Percentiles rank a stretch among this genome's conserved stretches.
Conservation (phyloP, 2,888 invertebrate genomes). For the Smittia sp. region DNA sequence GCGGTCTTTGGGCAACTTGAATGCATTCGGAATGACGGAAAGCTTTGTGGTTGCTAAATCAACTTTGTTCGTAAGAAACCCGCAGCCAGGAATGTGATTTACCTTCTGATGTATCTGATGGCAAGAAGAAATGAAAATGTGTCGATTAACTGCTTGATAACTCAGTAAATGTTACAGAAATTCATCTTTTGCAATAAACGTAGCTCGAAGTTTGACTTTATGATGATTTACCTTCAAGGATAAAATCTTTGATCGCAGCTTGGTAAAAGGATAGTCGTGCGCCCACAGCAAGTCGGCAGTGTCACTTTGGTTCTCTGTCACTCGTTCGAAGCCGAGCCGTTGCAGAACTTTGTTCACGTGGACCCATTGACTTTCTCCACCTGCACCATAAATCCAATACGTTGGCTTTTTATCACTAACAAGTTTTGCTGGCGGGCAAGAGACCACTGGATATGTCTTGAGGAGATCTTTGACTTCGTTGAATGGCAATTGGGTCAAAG, state of each 20-base stretch:
- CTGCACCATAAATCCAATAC: conserved; percentile 63
- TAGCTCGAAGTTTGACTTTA: too few relatives aligned
- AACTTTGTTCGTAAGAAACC: conserved; percentile 89
- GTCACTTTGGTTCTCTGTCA: conserved; percentile 54
- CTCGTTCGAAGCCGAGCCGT: conserved; percentile 68
- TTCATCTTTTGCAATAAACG: too few relatives aligned
- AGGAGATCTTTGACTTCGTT: conserved; percentile 8
- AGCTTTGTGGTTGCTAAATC: conserved; percentile 78
- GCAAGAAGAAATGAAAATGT: too few relatives aligned
- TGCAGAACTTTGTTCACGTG: conserved; percentile 80
- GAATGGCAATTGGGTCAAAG: conserved; percentile 42
- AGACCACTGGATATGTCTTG: not conserved
- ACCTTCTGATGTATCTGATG: conserved; percentile 77
- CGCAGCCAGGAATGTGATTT: conserved; percentile 93
- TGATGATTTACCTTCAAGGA: conserved; percentile 62
- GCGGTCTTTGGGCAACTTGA: conserved; percentile 76
- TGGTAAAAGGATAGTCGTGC: conserved; percentile 83
- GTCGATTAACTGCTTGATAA: too few relatives aligned
- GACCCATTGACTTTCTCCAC: conserved; percentile 56
- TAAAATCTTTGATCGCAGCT: conserved; percentile 53
- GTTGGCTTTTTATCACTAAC: conserved; percentile 46
- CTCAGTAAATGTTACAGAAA: too few relatives aligned
- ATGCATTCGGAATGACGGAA: conserved; percentile 81
- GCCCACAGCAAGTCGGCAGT: conserved; percentile 92
- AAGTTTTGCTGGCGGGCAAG: not conserved